Conservation (phyloP, 2,888 invertebrate species). For the Electrophaes corylata region DNA sequence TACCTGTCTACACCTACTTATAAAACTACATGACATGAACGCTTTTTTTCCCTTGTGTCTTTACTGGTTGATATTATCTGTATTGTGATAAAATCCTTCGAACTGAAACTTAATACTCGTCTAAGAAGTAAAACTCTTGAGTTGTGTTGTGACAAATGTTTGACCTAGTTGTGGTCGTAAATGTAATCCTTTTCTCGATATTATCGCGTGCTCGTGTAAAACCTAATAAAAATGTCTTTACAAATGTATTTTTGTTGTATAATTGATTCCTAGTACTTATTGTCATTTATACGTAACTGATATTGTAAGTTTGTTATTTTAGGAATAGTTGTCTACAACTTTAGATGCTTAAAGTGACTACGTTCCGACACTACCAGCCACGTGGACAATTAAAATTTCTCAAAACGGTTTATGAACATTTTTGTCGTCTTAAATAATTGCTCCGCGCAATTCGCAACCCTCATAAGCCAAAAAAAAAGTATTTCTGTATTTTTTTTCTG, state of each 20-base stretch:
- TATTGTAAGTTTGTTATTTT: not conserved
- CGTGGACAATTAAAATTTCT: not conserved
- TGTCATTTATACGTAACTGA: not conserved
- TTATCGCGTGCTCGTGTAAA: conserved; percentile 46
- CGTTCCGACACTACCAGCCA: not conserved
- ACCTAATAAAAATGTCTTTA: conserved; percentile 58
- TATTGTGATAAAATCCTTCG: conserved; percentile 31
- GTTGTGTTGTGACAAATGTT: conserved; percentile 37
- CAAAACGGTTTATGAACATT: too few species aligned
- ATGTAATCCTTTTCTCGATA: conserved; percentile 43
- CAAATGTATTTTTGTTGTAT: conserved; percentile 44
- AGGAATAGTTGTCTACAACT: not conserved
- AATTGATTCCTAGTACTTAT: conserved; percentile 28
- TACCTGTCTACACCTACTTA: too few species aligned
- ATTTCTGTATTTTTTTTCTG: too few species aligned
- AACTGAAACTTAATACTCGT: conserved; percentile 33
- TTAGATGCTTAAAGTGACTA: not conserved
- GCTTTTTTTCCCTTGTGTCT: not conserved
- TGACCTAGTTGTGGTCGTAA: conserved; percentile 39
- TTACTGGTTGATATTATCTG: conserved; percentile 21
- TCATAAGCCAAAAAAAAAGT: too few species aligned
- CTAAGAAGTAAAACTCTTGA: conserved; percentile 39
- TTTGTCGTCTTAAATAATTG: too few species aligned
- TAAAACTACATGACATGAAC: not conserved
- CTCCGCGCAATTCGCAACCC: too few species aligned